A percentile compares a stretch with the other conserved stretches of the same genome.
phyloP scores from a whole-genome alignment of 2,888 invertebrate genomes.

The Saturnia pavonia region DNA sequence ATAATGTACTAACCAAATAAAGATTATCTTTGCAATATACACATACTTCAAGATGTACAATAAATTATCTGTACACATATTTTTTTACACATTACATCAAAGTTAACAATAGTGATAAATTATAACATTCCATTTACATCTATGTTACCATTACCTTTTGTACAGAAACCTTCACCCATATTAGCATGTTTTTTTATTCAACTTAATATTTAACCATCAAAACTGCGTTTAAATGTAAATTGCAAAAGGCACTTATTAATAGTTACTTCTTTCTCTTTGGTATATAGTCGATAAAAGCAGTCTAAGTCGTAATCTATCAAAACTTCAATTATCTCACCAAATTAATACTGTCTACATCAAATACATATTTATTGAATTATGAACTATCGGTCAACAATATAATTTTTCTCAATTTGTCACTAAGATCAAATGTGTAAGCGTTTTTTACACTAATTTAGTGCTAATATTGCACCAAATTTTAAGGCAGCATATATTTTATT shows the following conservation, averaged over 20 bases:
- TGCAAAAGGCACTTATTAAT: conserved; percentile 45
- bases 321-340: neutral
- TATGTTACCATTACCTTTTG: conserved; percentile 1
- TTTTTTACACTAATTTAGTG: conserved; percentile 2
- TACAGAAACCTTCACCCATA: conserved; percentile 19
- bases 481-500: conserved; percentile 18
- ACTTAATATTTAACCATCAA: conserved; percentile 10
- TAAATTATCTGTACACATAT: conserved; percentile 28
- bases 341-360: conserved; percentile 12
- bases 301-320: neutral
- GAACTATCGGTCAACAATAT: neutral
- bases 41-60: conserved; percentile 36
- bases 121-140: conserved; percentile 7
- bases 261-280: conserved; percentile 35
- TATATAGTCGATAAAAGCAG: conserved; percentile 21
- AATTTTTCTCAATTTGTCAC: neutral
- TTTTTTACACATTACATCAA: conserved; percentile 21
- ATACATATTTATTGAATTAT: neutral
- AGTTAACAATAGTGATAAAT: conserved; percentile 12
- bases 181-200: conserved; percentile 1
- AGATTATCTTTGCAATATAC: conserved; percentile 46
- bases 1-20: conserved; percentile 43
- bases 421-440: neutral
- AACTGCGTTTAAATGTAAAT: conserved; percentile 23
- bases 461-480: conserved; percentile 14